phyloP scores from a whole-genome alignment of 2,888 invertebrate species.

The Strigamia crassipes region DNA sequence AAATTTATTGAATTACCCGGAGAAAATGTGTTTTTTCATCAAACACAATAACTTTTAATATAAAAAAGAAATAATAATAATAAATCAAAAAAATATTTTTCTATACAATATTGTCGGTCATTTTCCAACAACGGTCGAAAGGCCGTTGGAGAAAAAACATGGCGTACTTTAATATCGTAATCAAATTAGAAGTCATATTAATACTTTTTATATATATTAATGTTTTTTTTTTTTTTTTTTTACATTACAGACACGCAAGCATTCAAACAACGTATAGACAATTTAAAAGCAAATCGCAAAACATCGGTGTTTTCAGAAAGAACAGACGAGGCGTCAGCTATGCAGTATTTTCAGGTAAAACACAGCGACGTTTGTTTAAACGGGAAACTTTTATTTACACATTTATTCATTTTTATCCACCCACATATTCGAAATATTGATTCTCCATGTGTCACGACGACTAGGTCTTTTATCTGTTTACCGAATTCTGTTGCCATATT shows the following conservation, averaged over 20 bases:
- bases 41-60: too few relatives aligned
- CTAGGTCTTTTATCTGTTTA: neutral
- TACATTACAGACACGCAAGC: conserved; percentile 68
- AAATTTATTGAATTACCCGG: too few relatives aligned
- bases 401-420: neutral
- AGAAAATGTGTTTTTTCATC: too few relatives aligned
- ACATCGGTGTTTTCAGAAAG: conserved; percentile 89
- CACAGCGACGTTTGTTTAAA: too few relatives aligned
- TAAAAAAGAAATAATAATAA: too few relatives aligned
- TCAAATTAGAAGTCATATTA: too few relatives aligned
- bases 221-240: conserved; percentile 19
- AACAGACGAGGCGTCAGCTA: conserved; percentile 97
- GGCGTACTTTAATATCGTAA: too few relatives aligned
- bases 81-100: too few relatives aligned
- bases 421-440: neutral
- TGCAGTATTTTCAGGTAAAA: conserved; percentile 91
- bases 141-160: too few relatives aligned
- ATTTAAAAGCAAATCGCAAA: conserved; percentile 73
- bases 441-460: neutral
- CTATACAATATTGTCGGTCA: too few relatives aligned
- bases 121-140: too few relatives aligned
- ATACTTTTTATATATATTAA: neutral
- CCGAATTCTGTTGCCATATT: conserved; percentile 23
- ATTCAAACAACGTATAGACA: conserved; percentile 75
- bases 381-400: neutral